Percentiles rank a stretch among this genome's conserved stretches.
phyloP scores from a whole-genome alignment of 1,140 invertebrate genomes.

The Acromyrmex echinatior region DNA sequence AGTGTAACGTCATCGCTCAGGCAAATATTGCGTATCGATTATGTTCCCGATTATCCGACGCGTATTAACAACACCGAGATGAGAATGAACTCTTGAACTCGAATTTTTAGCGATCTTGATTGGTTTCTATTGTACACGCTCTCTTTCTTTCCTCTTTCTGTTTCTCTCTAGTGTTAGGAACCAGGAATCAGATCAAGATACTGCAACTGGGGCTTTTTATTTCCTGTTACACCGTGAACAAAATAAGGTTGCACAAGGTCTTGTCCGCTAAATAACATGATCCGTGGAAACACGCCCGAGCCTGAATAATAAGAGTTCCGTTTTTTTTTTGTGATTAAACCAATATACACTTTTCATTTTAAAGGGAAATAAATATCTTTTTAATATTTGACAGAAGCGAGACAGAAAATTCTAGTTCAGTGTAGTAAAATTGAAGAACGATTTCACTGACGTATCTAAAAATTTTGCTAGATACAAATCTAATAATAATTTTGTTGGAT shows the following conservation, averaged over 20 bases:
- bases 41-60: not conserved
- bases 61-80: constrained; percentile 27
- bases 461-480: too few species aligned
- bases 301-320: too few species aligned
- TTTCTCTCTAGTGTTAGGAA: not conserved
- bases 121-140: constrained; percentile 26
- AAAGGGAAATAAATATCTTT: too few species aligned
- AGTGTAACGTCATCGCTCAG: not conserved
- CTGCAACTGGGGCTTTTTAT: not conserved
- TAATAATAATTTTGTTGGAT: too few species aligned
- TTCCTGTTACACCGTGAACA: constrained; percentile 9
- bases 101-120: constrained; percentile 28
- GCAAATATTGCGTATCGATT: not conserved
- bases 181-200: constrained; percentile 19
- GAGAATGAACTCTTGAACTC: not conserved
- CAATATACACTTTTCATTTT: too few species aligned
- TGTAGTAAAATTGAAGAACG: too few species aligned
- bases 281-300: not conserved
- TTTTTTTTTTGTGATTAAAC: too few species aligned
- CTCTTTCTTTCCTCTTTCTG: not conserved
- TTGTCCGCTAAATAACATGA: not conserved
- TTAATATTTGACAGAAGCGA: too few species aligned
- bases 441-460: too few species aligned
- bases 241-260: constrained; percentile 18
- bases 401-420: too few species aligned